Base-by-base conservation (phyloP, 2,113 vertebrate genomes). In the Eudyptes chrysolophus region DNA sequence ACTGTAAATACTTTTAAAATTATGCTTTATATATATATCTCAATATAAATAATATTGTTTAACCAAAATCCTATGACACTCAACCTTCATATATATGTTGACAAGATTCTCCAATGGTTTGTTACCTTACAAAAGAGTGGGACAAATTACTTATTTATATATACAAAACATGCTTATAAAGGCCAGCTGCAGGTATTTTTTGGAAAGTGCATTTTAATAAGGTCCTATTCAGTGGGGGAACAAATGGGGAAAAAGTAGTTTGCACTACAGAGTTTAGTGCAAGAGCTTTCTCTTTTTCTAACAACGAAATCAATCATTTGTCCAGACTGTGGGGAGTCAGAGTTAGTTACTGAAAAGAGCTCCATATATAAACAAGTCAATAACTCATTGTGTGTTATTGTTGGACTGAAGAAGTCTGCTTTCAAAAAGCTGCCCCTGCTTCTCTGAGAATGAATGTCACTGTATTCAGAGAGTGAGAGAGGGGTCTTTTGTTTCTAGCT, bases 371-470 rank as follows among this genome's bases (percentile, higher is more conserved):
- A 98, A 98, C 98, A 98, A 98, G 98, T 99, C 99, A 99, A 99
- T 99, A 99, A 99, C 98, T 99, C 98, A 99, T 99, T 98, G 98
- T 98, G 98, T 98, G 98, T 98, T 97, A 98, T 98, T 99, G 99
- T 98, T 94, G 94, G 94, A 94, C 96, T 98, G 97, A 97, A 98
- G 98, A 98, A 98, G 98, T 97, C 95, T 95, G 97, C 98, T 98
- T 98, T 98, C 98, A 98, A 98, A 98, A 98, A 98, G 97, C 98
- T 98, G 98, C 97, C 96, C 97, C 96, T 97, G 98, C 97, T 97
- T 97, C 95, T 98, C 97, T 97, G 96, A 84, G 96, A 98, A 98
- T 98, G 97, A 98, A 98, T 98, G 98, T 98, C 98, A 98, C 98
- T 97, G 95, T 98, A 98, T 98, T 98, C 98, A 98, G 96, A 57